These are phyloP conservation scores for Drosophila navojoa DNA, from an alignment of 1,140 invertebrate species.

Conservation along the genomic window DNA sequence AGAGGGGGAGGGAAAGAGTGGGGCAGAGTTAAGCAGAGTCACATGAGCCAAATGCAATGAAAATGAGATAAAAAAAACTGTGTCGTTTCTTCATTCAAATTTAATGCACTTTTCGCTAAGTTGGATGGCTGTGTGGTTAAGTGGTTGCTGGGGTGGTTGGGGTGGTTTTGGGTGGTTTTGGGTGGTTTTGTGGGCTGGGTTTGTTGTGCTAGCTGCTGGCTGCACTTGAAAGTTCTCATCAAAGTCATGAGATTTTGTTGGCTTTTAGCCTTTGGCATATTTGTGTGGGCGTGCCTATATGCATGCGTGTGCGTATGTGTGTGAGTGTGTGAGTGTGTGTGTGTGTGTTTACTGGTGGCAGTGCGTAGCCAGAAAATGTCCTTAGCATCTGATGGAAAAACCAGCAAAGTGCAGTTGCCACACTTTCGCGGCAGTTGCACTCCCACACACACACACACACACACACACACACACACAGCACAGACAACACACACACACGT, in stretches of 20 bases:
- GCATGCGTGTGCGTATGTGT: not conserved
- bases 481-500: not conserved
- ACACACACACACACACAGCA: not conserved
- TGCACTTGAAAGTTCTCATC: slow-evolving; percentile 61
- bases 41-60: slow-evolving; percentile 17
- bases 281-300: not conserved
- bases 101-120: slow-evolving; percentile 59
- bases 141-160: not conserved
- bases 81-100: slow-evolving; percentile 45
- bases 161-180: not conserved
- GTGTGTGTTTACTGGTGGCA: not conserved
- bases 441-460: not conserved
- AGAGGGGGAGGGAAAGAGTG: not conserved
- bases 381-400: slow-evolving; percentile 12
- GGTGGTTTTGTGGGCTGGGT: too few relatives aligned
- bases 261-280: slow-evolving; percentile 38
- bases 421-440: not conserved
- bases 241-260: slow-evolving; percentile 55
- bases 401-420: slow-evolving; percentile 25
- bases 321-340: not conserved
- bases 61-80: slow-evolving; percentile 34
- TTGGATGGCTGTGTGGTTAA: slow-evolving; percentile 2
- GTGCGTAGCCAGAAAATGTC: slow-evolving; percentile 27
- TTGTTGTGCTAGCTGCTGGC: not conserved
- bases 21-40: not conserved